phyloP scores from a whole-genome alignment of 2,797 vertebrate genomes.

The Decapterus maruadsi region DNA sequence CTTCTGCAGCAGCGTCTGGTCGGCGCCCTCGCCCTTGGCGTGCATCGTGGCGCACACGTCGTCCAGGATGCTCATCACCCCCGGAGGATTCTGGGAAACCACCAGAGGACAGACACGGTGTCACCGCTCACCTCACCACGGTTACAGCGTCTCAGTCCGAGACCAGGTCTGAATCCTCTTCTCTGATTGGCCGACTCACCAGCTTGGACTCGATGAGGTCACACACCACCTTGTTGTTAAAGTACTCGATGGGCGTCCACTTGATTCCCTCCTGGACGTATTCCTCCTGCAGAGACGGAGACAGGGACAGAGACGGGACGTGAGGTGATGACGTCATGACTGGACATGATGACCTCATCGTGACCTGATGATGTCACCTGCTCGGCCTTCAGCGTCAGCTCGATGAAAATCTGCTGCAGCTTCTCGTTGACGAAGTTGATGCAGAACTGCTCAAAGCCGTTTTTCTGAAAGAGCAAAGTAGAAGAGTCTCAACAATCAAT shows the following conservation, averaged over 20 bases:
- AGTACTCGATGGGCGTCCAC: constrained; percentile 89
- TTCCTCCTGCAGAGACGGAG: constrained; percentile 82
- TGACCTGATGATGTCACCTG: constrained; percentile 76
- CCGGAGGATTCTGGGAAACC: constrained; percentile 83
- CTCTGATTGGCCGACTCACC: constrained; percentile 76
- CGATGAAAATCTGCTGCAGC: constrained; percentile 91
- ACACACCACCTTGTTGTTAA: constrained; percentile 91
- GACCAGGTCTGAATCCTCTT: not conserved
- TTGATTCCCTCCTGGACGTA: constrained; percentile 89
- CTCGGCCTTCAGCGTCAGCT: constrained; percentile 90
- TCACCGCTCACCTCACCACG: no score
- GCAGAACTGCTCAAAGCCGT: constrained; percentile 90
- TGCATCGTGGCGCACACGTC: constrained; percentile 91
- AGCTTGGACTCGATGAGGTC: constrained; percentile 91
- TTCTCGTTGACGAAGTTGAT: constrained; percentile 93
- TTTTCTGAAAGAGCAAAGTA: constrained; percentile 69
- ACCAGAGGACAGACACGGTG: not conserved
- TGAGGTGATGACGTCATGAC: not conserved
- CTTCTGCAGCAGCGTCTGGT: constrained; percentile 89
- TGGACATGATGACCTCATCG: not conserved
- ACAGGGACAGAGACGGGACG: no score
- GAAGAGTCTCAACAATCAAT: not conserved
- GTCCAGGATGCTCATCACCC: constrained; percentile 89
- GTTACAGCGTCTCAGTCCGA: no score
- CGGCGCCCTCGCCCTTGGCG: constrained; percentile 89